These are phyloP conservation scores for Mya arenaria DNA, from an alignment of 1,140 invertebrate genomes.

Conservation along the genomic window DNA sequence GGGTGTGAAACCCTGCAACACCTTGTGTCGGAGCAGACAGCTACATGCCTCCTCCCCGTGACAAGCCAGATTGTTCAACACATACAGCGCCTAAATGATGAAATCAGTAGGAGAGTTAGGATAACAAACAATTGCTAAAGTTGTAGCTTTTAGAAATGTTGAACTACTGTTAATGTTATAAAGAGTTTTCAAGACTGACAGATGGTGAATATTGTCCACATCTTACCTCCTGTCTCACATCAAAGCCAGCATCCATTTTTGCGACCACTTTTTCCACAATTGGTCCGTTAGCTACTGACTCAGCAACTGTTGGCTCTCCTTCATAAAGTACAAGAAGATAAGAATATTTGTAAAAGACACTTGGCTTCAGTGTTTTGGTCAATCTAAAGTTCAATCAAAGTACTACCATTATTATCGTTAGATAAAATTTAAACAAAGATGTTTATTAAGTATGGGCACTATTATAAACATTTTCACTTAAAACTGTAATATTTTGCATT, in stretches of 20 bases:
- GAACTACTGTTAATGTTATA: background rate
- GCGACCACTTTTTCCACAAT: slow-evolving; percentile 61
- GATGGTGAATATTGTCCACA: background rate
- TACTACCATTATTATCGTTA: no score
- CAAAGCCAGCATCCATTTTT: slow-evolving; percentile 68
- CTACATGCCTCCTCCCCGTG: slow-evolving; percentile 60
- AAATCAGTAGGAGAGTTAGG: no score
- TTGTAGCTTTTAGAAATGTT: no score
- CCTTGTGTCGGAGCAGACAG: slow-evolving; percentile 53
- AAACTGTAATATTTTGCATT: no score
- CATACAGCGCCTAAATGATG: slow-evolving; percentile 67
- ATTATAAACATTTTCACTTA: no score
- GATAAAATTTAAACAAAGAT: no score
- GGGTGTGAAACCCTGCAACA: slow-evolving; percentile 58
- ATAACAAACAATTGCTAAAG: no score
- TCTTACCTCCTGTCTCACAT: slow-evolving; percentile 72
- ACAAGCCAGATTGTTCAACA: slow-evolving; percentile 65
- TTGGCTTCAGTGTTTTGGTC: no score
- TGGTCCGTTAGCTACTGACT: slow-evolving; percentile 60
- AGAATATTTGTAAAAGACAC: no score
- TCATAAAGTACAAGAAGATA: background rate
- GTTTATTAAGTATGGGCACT: no score
- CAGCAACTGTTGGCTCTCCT: slow-evolving; percentile 69
- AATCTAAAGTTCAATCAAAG: no score
- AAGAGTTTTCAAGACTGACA: background rate